Conservation (phyloP, 2,797 vertebrate species). For the Sebastes kiyomatsui region DNA sequence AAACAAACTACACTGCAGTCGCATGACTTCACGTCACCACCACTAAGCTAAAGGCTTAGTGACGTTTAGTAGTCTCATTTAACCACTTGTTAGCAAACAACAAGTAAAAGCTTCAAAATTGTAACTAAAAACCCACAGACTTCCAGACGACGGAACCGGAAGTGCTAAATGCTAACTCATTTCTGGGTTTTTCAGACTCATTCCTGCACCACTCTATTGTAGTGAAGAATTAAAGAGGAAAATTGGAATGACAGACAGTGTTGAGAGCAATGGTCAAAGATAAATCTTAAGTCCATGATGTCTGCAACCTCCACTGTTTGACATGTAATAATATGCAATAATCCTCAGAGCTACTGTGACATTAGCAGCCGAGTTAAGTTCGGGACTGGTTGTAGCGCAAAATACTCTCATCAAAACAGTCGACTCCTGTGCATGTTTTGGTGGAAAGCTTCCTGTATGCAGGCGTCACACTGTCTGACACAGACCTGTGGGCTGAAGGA, state of each 20-base stretch:
- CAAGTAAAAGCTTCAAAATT: too few relatives aligned
- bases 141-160: too few relatives aligned
- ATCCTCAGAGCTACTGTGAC: constrained; percentile 26
- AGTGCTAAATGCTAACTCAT: too few relatives aligned
- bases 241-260: not conserved
- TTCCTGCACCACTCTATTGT: too few relatives aligned
- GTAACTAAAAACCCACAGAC: too few relatives aligned
- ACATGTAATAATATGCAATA: constrained; percentile 32
- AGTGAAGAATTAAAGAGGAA: not conserved
- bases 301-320: not conserved
- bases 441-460: not conserved
- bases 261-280: not conserved
- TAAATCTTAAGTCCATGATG: not conserved
- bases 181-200: too few relatives aligned
- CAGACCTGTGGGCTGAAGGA: not conserved
- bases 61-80: too few relatives aligned
- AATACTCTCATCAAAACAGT: not conserved
- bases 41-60: too few relatives aligned
- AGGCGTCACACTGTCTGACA: not conserved
- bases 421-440: not conserved
- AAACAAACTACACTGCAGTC: too few relatives aligned
- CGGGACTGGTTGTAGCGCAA: not conserved
- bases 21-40: too few relatives aligned
- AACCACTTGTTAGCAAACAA: too few relatives aligned
- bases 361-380: not conserved